A percentile compares a stretch with the other conserved stretches of the same genome.
These are phyloP conservation scores for Peucedramus taeniatus DNA, from an alignment of 2,113 vertebrate genomes.

Conservation along the genomic window DNA sequence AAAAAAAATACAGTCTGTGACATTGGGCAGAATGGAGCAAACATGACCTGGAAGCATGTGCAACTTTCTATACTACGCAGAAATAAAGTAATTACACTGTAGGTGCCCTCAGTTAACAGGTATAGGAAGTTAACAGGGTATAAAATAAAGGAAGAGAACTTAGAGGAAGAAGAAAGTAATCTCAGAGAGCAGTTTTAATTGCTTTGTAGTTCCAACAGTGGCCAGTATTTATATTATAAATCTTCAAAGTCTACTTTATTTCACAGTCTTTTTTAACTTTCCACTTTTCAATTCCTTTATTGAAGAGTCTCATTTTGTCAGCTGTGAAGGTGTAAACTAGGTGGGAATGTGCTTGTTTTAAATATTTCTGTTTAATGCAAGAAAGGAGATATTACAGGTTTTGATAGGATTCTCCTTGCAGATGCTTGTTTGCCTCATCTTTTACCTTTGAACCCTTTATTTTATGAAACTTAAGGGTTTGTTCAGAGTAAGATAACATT, in stretches of 20 bases:
- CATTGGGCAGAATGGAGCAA: background rate
- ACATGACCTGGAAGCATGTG: fast-evolving
- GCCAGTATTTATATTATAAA: background rate
- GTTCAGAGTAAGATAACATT: background rate
- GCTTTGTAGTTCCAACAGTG: background rate
- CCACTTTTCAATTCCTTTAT: background rate
- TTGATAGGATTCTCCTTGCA: background rate
- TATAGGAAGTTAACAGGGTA: background rate
- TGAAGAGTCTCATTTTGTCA: background rate
- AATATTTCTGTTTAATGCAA: background rate
- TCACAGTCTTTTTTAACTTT: background rate
- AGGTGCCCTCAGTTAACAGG: background rate
- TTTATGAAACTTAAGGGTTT: background rate
- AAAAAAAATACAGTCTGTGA: background rate
- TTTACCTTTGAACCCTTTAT: background rate
- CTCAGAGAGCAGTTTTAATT: background rate
- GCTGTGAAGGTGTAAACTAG: background rate
- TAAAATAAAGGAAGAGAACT: background rate
- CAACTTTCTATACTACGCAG: background rate
- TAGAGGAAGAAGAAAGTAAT: background rate
- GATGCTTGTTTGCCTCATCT: background rate
- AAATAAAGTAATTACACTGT: background rate
- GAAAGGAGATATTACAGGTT: background rate
- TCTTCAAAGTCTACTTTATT: background rate
- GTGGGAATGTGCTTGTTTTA: background rate